These are phyloP conservation scores for Agyllia agylla DNA, from an alignment of 2,888 invertebrate species.

Conservation along the genomic window DNA sequence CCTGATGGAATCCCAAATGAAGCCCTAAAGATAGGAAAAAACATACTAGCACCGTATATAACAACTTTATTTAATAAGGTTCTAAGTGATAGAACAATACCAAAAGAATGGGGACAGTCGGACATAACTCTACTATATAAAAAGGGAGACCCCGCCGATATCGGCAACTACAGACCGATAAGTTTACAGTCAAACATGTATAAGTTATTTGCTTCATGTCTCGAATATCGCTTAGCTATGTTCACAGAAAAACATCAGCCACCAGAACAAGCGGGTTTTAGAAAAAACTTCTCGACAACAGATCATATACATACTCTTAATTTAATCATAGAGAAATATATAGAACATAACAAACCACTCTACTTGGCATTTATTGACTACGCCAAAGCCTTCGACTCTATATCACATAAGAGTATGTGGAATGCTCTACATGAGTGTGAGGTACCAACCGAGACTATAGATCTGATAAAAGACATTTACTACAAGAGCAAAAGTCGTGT, in stretches of 20 bases:
- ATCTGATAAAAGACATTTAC: not conserved
- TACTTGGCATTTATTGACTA: not conserved
- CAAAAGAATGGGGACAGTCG: not conserved
- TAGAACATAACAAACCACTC: not conserved
- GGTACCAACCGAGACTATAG: not conserved
- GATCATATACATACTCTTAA: not conserved
- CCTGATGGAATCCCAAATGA: not conserved
- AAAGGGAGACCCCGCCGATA: not conserved
- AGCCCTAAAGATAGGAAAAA: not conserved
- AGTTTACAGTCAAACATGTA: not conserved
- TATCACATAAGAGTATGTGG: not conserved
- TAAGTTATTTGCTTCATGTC: not conserved
- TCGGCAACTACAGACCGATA: not conserved
- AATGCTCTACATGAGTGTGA: not conserved
- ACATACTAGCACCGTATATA: not conserved
- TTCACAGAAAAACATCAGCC: not conserved
- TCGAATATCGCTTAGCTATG: not conserved
- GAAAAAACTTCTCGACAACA: not conserved
- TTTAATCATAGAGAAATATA: not conserved
- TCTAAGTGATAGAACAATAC: not conserved
- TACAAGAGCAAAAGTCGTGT: not conserved
- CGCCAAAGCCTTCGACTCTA: not conserved
- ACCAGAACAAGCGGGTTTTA: not conserved
- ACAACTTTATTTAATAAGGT: not conserved
- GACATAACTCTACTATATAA: not conserved